Base-by-base conservation (phyloP, 2,888 invertebrate species). In the Noctua comes region DNA sequence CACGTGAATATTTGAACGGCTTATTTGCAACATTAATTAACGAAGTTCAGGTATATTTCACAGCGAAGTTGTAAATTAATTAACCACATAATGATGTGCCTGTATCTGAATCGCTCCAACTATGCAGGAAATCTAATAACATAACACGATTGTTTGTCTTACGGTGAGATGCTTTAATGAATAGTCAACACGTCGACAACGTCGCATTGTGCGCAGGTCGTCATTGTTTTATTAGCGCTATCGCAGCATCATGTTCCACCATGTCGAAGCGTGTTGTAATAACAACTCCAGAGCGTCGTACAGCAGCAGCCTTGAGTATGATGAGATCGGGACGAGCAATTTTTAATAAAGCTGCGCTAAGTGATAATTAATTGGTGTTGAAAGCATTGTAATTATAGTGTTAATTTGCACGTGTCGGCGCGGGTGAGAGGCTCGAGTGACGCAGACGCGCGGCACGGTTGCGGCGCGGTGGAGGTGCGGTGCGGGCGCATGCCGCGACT, bases 131-230 rank as follows among this genome's bases (percentile, higher is more conserved):
- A 94, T 94, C 93, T 95, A 95, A 95, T 96, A 95, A 94, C 94
- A 94, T 92, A 93, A 92, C 92, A 91, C 90, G 88, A 91, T 93
- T 96, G 95, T 96, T 96, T 96, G 94, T 93, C 90, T 95, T 93
- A 91, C 91, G 92, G 92, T 90, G 93, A 94, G 94, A 94, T 94
- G 95, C 93, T 94, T 92, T 96, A 95, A 96, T 96, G 95, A 96
- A 96, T 96, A 95, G 95, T 94, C 94, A 96, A 96, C 96, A 96
- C 87, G 90, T 90, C 90, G 90, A 89, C 90, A 89, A 88, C 92
- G 92, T 89, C 90, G 91, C 91, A 90, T 89, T 91, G 91, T 90
- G 91, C 92, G 92, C 91, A 92, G 91, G 93, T 93, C 90, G 90
- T 90, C 90, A 89, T 92, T 94, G 93, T 94, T 94, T 93, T 94